These are phyloP conservation scores for Oceanodroma tethys DNA, from an alignment of 2,113 vertebrate species.

Conservation along the genomic window DNA sequence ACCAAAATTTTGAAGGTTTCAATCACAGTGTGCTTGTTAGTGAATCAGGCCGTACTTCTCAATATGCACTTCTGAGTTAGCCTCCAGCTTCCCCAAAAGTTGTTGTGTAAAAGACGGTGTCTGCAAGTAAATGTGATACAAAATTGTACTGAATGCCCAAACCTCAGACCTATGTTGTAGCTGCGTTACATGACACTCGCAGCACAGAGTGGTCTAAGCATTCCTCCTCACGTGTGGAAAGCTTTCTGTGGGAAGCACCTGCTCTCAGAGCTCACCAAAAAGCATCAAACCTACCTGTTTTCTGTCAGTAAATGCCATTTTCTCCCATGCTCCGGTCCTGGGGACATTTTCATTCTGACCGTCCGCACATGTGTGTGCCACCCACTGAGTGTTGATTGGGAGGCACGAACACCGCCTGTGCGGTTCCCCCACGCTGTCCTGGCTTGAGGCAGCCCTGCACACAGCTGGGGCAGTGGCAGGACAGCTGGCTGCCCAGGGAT, in stretches of 20 bases:
- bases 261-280: neutral
- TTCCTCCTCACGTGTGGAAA: neutral
- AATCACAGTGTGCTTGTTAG: neutral
- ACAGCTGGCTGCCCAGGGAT: too few relatives aligned
- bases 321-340: neutral
- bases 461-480: neutral
- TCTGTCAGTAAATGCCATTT: neutral
- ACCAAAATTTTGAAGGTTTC: neutral
- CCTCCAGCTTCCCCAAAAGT: neutral
- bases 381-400: neutral
- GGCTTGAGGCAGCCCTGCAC: neutral
- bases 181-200: neutral
- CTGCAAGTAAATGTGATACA: neutral
- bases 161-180: neutral
- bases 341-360: neutral
- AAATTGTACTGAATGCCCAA: neutral
- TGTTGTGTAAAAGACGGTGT: accelerated
- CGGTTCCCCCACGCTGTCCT: neutral
- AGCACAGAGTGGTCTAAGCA: neutral
- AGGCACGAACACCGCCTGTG: neutral
- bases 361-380: neutral
- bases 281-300: neutral
- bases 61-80: neutral
- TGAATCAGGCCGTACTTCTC: neutral
- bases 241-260: neutral